Conservation (phyloP, 1,140 invertebrate species). For the Magallana gigas region DNA sequence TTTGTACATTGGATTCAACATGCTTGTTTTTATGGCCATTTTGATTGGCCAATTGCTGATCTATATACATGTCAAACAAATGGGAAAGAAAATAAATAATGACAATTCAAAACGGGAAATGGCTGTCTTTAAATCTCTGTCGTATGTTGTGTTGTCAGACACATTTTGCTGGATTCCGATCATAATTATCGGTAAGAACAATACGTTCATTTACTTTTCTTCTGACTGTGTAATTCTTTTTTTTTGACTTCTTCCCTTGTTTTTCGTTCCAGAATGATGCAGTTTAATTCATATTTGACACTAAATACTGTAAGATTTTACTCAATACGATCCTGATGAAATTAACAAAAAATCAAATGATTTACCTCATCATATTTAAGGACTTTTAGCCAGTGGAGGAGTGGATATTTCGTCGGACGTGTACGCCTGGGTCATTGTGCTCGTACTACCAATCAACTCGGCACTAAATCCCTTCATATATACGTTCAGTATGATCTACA, state of each 20-base stretch:
- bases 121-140: slow-evolving; percentile 69
- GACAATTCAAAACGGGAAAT: slow-evolving; percentile 79
- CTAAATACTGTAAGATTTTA: background rate
- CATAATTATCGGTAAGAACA: slow-evolving; percentile 61
- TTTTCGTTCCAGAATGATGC: background rate
- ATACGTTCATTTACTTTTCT: background rate
- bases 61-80: slow-evolving; percentile 84
- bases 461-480: slow-evolving; percentile 65
- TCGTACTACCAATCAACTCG: slow-evolving; percentile 63
- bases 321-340: too few relatives aligned
- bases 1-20: slow-evolving; percentile 78
- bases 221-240: background rate
- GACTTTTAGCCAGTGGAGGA: slow-evolving; percentile 49
- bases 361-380: slow-evolving; percentile 4
- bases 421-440: slow-evolving; percentile 57
- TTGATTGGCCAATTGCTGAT: slow-evolving; percentile 81
- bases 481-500: slow-evolving; percentile 42
- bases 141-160: slow-evolving; percentile 76
- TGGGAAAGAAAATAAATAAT: slow-evolving; percentile 80
- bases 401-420: slow-evolving; percentile 52
- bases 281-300: too few relatives aligned
- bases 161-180: slow-evolving; percentile 78
- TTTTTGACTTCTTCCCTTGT: background rate
- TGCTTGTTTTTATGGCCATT: slow-evolving; percentile 79
- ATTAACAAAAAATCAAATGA: background rate